These are phyloP conservation scores for Perithous albicinctus DNA, from an alignment of 2,888 invertebrate genomes.

Conservation along the genomic window DNA sequence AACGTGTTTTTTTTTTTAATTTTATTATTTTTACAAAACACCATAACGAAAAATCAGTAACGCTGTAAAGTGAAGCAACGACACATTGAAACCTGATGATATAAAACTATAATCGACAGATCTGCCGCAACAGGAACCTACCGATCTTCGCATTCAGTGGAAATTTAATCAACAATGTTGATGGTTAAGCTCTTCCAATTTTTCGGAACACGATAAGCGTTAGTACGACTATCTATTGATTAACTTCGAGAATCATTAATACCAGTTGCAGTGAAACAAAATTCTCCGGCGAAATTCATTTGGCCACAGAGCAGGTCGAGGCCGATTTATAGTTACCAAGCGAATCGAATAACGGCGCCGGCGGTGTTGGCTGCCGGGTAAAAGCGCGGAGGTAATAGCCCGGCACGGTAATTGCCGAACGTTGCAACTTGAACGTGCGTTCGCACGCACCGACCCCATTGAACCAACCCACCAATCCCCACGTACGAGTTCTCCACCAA, in stretches of 20 bases:
- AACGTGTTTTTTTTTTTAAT: too few species aligned
- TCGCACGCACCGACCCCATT: slow-evolving; percentile 48
- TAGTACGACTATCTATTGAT: not conserved
- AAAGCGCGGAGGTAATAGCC: slow-evolving; percentile 62
- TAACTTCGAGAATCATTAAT: not conserved
- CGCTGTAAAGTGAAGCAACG: not conserved
- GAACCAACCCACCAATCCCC: not conserved
- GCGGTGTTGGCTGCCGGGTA: slow-evolving; percentile 38
- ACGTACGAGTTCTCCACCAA: slow-evolving; percentile 1
- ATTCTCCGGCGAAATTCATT: slow-evolving; percentile 50
- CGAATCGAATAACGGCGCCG: slow-evolving; percentile 66
- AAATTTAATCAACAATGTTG: not conserved
- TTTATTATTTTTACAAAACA: not conserved
- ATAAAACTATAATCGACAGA: too few species aligned
- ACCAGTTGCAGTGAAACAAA: slow-evolving; percentile 23
- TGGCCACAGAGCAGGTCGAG: slow-evolving; percentile 52
- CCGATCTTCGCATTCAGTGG: not conserved
- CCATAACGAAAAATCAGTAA: not conserved
- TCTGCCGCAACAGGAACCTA: too few species aligned
- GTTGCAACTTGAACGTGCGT: slow-evolving; percentile 65
- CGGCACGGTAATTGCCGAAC: slow-evolving; percentile 63
- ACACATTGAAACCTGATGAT: not conserved
- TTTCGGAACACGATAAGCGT: not conserved
- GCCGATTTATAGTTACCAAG: slow-evolving; percentile 65
- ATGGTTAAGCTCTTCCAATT: not conserved